Evolutionary conservation across 2,888 invertebrate genomes (phyloP), one percentile per base, ranked within the genome.

Genomic region (Arrhopalites spinosus): DNA sequence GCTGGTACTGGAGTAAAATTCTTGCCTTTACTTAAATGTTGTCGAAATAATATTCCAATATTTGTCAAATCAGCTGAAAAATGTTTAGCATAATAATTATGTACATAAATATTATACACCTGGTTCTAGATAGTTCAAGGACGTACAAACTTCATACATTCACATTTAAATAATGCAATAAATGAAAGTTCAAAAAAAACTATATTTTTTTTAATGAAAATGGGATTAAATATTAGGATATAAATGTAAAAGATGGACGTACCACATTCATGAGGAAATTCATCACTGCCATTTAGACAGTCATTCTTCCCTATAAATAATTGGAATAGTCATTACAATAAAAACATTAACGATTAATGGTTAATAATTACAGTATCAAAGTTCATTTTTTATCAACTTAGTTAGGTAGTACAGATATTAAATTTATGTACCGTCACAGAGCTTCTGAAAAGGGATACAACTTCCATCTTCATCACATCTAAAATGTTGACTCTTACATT

Each of bases 281-380:
- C 74, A 61, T 74, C 74, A n/a, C 30, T 61, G 20, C 74, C 74
- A 36, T 74, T 43, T 7, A 68, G 45, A 36, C 74, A 74, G 45
- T 74, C 61, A 5, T 29, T 27, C 29, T 29, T 47, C n/a, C 20
- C 36, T n/a, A 43, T 45, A n/a, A 15, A 45, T 45, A 15, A 45
- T 45, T 45, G 45, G 15, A 45, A 45, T 45, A 15, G 45, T 45
- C 45, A 45, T 7, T 11, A 45, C 15, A 45, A 45, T 45, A n/a
- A n/a, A n/a, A n/a, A n/a, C n/a, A n/a, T n/a, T n/a, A n/a, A n/a
- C n/a, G n/a, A n/a, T n/a, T n/a, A n/a, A n/a, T n/a, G n/a, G n/a
- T n/a, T n/a, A n/a, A n/a, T n/a, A n/a, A n/a, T n/a, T n/a, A n/a
- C n/a, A n/a, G n/a, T n/a, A n/a, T n/a, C n/a, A n/a, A n/a, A n/a